A percentile compares a stretch with the other conserved stretches of the same genome.
These are phyloP conservation scores for Tiliqua scincoides DNA, from an alignment of 2,113 vertebrate genomes.

Conservation along the genomic window DNA sequence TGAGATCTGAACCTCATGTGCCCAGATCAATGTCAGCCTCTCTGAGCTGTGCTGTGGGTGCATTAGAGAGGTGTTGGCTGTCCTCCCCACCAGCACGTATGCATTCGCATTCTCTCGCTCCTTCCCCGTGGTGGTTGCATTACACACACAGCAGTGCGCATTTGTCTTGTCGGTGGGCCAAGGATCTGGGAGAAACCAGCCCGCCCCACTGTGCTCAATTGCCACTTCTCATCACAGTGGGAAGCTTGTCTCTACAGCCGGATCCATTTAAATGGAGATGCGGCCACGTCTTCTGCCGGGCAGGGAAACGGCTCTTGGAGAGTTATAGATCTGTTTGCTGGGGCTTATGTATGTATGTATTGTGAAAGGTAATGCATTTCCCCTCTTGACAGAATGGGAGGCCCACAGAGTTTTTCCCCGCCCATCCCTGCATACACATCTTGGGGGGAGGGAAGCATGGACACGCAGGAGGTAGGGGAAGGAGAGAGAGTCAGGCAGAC, in stretches of 20 bases:
- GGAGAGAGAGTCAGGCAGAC: neutral
- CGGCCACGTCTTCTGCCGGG: slow-evolving; percentile 32
- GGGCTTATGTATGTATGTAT: slow-evolving; percentile 2
- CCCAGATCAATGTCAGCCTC: no score
- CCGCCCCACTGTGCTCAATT: slow-evolving; percentile 50
- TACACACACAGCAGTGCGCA: slow-evolving; percentile 30
- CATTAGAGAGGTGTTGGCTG: no score
- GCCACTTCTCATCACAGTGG: slow-evolving; percentile 55
- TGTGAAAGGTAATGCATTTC: neutral
- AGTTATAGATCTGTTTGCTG: slow-evolving; percentile 19
- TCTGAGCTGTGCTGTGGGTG: no score
- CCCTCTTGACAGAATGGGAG: neutral
- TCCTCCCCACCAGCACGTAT: no score
- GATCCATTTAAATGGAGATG: slow-evolving; percentile 62
- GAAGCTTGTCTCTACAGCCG: slow-evolving; percentile 38
- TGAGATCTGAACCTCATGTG: no score
- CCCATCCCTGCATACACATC: neutral
- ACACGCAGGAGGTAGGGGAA: neutral
- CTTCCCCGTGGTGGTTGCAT: slow-evolving; percentile 22
- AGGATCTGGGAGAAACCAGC: slow-evolving; percentile 11
- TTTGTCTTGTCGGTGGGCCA: slow-evolving; percentile 9
- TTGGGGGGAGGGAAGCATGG: neutral
- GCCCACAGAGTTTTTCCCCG: no score
- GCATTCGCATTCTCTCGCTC: neutral
- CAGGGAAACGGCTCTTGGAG: slow-evolving; percentile 10